Percentiles rank a stretch among this genome's conserved stretches.
These are phyloP conservation scores for Varanus komodoensis DNA, from an alignment of 2,113 vertebrate genomes.

Conservation along the genomic window DNA sequence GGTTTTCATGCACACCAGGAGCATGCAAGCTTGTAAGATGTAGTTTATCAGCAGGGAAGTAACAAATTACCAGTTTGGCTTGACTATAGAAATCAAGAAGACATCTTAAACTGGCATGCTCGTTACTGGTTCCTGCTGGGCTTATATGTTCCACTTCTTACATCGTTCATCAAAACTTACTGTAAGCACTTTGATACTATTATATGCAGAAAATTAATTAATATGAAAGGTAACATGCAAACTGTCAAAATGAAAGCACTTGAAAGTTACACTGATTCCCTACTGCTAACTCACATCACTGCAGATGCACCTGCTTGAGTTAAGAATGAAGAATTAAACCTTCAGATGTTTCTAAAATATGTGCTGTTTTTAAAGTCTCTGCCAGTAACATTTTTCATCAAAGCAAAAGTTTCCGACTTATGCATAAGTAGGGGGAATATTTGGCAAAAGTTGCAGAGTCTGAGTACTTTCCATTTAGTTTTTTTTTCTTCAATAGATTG, in stretches of 20 bases:
- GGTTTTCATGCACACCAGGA: constrained; percentile 22
- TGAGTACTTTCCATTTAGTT: not conserved
- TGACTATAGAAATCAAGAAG: constrained; percentile 49
- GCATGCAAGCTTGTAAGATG: constrained; percentile 18
- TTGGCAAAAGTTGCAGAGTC: not conserved
- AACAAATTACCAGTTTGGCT: constrained; percentile 39
- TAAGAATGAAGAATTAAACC: not conserved
- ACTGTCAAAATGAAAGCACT: constrained; percentile 22
- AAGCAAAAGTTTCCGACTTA: constrained; percentile 7
- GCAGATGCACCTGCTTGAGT: not conserved
- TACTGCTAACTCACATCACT: not conserved
- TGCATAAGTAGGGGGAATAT: not conserved
- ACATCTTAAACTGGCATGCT: constrained; percentile 38
- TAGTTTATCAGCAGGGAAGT: constrained; percentile 35
- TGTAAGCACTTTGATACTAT: constrained; percentile 31
- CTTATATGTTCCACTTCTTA: not conserved
- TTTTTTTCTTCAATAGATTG: not conserved
- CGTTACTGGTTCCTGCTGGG: constrained; percentile 38
- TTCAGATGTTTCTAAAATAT: not conserved
- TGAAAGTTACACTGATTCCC: constrained; percentile 7
- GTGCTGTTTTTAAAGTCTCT: not conserved
- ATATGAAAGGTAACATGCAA: constrained; percentile 32
- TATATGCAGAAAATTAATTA: constrained; percentile 41
- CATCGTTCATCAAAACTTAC: constrained; percentile 23
- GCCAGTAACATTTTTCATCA: constrained; percentile 4